Evolutionary conservation across 2,888 invertebrate species (phyloP), one percentile per base, ranked within the genome.

Genomic region (Elmis aenea): DNA sequence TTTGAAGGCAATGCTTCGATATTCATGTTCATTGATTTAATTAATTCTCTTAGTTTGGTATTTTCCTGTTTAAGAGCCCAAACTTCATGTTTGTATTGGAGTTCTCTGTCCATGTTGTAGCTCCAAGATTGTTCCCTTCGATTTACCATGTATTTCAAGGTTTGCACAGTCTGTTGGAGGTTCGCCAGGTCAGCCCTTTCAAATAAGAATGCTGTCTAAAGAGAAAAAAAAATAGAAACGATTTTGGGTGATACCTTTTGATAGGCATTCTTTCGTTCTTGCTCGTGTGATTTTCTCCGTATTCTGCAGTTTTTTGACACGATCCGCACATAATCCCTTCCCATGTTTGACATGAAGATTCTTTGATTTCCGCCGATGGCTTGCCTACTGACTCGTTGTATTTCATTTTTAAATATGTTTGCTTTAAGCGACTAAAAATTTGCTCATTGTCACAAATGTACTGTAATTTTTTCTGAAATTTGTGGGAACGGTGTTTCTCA

Each of bases 361-460:
- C 63, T 15, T 51, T 42, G 28, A 62, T 54, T 48, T 62, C 59
- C n/a, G 56, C 52, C 50, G 57, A 48, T 39, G 55, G 50, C 33
- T 52, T 51, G 3, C 53, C 56, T 2, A 51, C 48, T 3, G 57
- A 48, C 47, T 62, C 58, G 21, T 62, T 59, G 29, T 61, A 60
- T 44, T 61, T 62, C 57, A 61, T 53, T 32, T 51, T 58, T 14
- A 62, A 49, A 34, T 62, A 63, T 2, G 61, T 59, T 40, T 64
- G 55, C 37, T 59, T 60, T 13, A 64, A 33, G 31, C 55, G 54
- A 33, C 58, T 58, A 28, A 63, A 61, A 5, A 62, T 52, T 25
- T 55, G 55, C 26, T 63, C 59, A 30, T 64, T 61, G 24, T 61
- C 60, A 42, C 61, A 58, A 9, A 63, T 58, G 38, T 59, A 64